Base-by-base conservation (phyloP, 2,797 vertebrate genomes). In the Botia kubotai region DNA sequence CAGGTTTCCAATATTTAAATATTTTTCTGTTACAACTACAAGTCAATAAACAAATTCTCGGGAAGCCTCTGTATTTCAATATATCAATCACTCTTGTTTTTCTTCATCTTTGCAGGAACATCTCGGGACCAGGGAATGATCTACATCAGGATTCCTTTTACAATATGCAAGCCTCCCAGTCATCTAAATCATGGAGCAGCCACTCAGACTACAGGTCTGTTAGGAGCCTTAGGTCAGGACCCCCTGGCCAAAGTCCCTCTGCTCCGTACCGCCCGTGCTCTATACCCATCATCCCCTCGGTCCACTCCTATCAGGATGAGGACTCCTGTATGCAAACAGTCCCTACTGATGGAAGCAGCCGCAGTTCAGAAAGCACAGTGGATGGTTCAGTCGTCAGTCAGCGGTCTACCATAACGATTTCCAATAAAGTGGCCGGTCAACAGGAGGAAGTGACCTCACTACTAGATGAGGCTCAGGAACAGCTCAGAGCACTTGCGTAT, bases 281-380 rank as follows among this genome's bases (percentile, higher is more conserved):
- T 0, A 91, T 94, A 69, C 94, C 93, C 19, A 94, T 94, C 85
- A 94, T 94, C 85, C 92, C 92, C 1, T 94, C 93, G 0, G 91
- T 94, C 72, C 91, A 92, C 84, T 90, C 88, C 81, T 89, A 89
- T 85, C 89, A 91, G 10, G 90, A 92, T 79, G 93, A 95, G 83
- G 87, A 72, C 43, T 93, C 91, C 3, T 94, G 93, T 88, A 93
- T 94, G 94, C 93, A 94, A 89, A 94, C 81, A 46, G 26, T 57
- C 19, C 60, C 74, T 21, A 48, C 19, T 14, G 26, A 75, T 48
- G 75, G 75, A 50, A 52, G 12, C 68, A 5, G 55, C 82, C 71
- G n/a, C 17, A 72, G 74, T 58, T 74, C 85, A 50, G 76, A 70
- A 75, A 16, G 81, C 26, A 66, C 11, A 21, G 26, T 7, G 26